Conservation (phyloP, 2,888 invertebrate species). For the Leptinotarsa rubiginosa region DNA sequence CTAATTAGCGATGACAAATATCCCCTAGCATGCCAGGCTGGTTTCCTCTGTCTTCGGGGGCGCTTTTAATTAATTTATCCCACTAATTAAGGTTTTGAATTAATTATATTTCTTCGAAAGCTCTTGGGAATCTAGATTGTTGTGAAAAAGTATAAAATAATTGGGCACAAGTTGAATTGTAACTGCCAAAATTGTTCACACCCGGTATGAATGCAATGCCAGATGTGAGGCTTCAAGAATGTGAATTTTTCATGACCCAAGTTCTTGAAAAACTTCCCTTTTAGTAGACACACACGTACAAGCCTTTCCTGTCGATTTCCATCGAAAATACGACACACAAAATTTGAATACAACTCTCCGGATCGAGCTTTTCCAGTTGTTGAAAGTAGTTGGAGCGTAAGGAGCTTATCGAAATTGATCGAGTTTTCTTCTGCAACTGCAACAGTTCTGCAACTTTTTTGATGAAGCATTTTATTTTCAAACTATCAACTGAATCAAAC, state of each 20-base stretch:
- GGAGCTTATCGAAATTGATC: not conserved
- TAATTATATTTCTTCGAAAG: slow-evolving; percentile 39
- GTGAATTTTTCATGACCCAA: not conserved
- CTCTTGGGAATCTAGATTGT: not conserved
- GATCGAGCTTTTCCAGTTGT: slow-evolving; percentile 29
- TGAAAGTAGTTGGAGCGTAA: slow-evolving; percentile 16
- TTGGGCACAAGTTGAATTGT: too few relatives aligned
- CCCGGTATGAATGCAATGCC: not conserved
- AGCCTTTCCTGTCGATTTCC: slow-evolving; percentile 27
- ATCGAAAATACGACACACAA: slow-evolving; percentile 29
- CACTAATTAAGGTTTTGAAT: slow-evolving; percentile 43
- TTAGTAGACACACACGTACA: slow-evolving; percentile 10
- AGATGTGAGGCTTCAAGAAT: not conserved
- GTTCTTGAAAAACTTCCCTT: not conserved
- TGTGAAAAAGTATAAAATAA: not conserved
- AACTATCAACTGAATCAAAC: too few relatives aligned
- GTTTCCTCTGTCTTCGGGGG: slow-evolving; percentile 42
- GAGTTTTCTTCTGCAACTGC: not conserved
- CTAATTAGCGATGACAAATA: slow-evolving; percentile 47
- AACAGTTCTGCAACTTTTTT: too few relatives aligned
- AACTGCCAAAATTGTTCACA: not conserved
- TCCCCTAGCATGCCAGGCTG: slow-evolving; percentile 40
- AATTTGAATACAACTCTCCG: slow-evolving; percentile 41
- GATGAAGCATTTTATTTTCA: too few relatives aligned
- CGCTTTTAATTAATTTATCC: slow-evolving; percentile 43